A percentile compares a stretch with the other conserved stretches of the same genome.
phyloP scores from a whole-genome alignment of 30 jellyfish, hydroid and myxozoan genomes.

The Turritopsis rubra region DNA sequence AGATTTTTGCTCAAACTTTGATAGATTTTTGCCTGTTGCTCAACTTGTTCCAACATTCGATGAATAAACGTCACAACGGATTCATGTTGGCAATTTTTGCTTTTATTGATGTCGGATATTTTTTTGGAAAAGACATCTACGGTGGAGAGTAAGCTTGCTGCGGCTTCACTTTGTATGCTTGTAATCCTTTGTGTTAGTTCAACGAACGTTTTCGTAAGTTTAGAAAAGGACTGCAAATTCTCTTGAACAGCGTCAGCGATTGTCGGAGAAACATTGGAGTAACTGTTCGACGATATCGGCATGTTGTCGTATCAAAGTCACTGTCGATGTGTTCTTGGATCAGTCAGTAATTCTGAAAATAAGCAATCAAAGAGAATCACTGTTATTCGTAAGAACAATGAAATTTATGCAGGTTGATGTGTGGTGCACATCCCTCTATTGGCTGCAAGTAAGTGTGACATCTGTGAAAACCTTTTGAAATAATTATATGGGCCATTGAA shows the following conservation, averaged over 20 bases:
- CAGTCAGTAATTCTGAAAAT: neutral
- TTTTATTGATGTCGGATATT: constrained; percentile 48
- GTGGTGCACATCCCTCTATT: neutral
- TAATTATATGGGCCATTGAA: neutral
- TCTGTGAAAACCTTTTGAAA: neutral
- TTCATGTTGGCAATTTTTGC: constrained; percentile 27
- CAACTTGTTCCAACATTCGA: constrained; percentile 28
- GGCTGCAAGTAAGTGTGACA: neutral
- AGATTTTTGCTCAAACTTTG: constrained; percentile 23
- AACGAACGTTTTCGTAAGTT: neutral
- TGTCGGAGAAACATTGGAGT: constrained; percentile 32
- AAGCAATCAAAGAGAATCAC: neutral
- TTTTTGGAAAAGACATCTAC: constrained; percentile 65
- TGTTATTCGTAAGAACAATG: no score
- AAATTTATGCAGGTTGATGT: no score
- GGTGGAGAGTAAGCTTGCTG: constrained; percentile 32
- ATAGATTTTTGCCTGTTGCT: constrained; percentile 23
- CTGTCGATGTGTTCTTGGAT: neutral
- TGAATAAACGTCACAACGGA: constrained; percentile 14
- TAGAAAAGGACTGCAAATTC: constrained; percentile 11
- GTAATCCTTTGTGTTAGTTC: constrained; percentile 48
- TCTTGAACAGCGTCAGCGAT: constrained; percentile 36
- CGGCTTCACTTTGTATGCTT: constrained; percentile 65
- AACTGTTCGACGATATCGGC: neutral
- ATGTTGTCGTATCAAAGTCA: neutral